Base-by-base conservation (phyloP, 53 echinoderm and acorn worm genomes). In the Holothuria leucospilota region DNA sequence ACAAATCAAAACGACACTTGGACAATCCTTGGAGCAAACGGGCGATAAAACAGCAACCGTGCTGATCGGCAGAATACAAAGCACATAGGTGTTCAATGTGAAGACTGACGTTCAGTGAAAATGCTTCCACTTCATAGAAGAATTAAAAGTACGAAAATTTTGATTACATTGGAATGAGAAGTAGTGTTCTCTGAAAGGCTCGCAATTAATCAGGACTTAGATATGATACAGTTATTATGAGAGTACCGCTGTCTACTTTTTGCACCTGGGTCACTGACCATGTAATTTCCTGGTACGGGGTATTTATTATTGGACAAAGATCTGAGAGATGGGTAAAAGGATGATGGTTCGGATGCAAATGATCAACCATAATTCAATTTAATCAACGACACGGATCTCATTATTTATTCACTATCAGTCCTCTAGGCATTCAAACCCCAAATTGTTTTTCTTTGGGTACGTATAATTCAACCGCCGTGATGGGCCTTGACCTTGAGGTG, bases 21-120 rank as follows among this genome's bases (percentile, higher is more conserved):
- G 75, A 75, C 75, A 49, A 75, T 75, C 75, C 75, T 75, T 28
- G 75, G 51, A 75, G 75, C 75, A n/a, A 75, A 75, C 75, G 75
- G 75, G 75, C 27, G 75, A 75, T 75, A 75, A 75, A 75, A 75
- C 75, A 75, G 75, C 75, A 75, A 75, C 75, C 51, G 75, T 75
- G 51, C 75, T 75, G 51, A 49, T 75, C 75, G 75, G 75, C 75
- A 39, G 75, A 75, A 75, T 75, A 75, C 75, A 75, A 75, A 75
- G 75, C 51, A 49, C 75, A n/a, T 51, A 75, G 75, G 75, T 75
- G 75, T 75, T 49, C 75, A 25, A 75, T 75, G 75, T 75, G 14
- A 21, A 49, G 49, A 41, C 72, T 72, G 20, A 39, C 41, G 24
- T 23, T 41, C 65, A 20, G 72, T 46, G 72, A 41, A 72, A 72